phyloP scores from a whole-genome alignment of 2,888 invertebrate genomes.

The Sicus ferrugineus region DNA sequence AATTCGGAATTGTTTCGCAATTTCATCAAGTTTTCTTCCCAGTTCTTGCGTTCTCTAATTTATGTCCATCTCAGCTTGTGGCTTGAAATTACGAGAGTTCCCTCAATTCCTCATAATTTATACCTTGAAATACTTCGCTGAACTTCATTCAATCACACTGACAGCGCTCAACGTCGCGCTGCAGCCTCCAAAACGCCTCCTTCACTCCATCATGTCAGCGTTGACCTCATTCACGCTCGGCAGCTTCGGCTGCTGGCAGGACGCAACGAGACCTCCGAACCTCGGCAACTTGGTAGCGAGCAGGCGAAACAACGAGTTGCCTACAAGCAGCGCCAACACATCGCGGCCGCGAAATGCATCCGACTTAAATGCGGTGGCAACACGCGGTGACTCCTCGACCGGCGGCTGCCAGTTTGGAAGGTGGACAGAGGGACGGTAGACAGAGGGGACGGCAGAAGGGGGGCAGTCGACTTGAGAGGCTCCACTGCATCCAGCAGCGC shows the following conservation, averaged over 20 bases:
- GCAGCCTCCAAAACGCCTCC: slow-evolving; percentile 10
- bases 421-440: slow-evolving; percentile 20
- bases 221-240: slow-evolving; percentile 37
- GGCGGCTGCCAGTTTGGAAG: slow-evolving; percentile 39
- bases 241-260: neutral
- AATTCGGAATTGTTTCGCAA: too few relatives aligned
- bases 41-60: too few relatives aligned
- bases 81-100: too few relatives aligned
- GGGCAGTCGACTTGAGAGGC: neutral
- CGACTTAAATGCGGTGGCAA: slow-evolving; percentile 37
- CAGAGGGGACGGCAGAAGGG: slow-evolving; percentile 11
- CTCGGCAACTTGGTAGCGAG: neutral
- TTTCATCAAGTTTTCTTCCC: too few relatives aligned
- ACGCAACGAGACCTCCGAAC: neutral
- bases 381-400: slow-evolving; percentile 34
- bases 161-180: too few relatives aligned
- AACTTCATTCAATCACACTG: too few relatives aligned
- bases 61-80: too few relatives aligned
- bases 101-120: too few relatives aligned
- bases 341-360: neutral
- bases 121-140: too few relatives aligned
- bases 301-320: neutral
- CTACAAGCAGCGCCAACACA: neutral
- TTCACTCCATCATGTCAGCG: slow-evolving; percentile 27
- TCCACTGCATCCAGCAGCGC: neutral